These are phyloP conservation scores for Andrena cerasifolii DNA, from an alignment of 1,140 invertebrate species.

Conservation along the genomic window DNA sequence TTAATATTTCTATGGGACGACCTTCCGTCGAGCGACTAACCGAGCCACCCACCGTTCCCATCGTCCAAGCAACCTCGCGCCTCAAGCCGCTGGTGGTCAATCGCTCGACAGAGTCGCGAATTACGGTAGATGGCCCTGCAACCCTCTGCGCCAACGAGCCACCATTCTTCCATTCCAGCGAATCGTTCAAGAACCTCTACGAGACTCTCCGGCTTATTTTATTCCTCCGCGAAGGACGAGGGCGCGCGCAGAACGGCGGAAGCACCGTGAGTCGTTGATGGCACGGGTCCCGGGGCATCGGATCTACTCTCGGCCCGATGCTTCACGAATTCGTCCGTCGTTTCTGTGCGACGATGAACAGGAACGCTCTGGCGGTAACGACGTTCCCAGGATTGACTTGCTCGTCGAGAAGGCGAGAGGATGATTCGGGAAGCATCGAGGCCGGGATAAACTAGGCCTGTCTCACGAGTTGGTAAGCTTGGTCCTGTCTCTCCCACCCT, in stretches of 20 bases:
- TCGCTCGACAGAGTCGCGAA: conserved; percentile 26
- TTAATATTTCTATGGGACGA: conserved; percentile 21
- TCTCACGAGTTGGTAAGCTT: conserved; percentile 78
- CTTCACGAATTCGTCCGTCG: conserved; percentile 23
- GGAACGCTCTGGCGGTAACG: too few relatives aligned
- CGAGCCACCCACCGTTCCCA: not conserved
- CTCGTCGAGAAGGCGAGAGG: conserved; percentile 12
- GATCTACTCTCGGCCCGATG: conserved; percentile 20
- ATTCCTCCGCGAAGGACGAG: too few relatives aligned
- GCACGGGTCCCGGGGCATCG: conserved; percentile 18
- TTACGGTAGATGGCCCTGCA: not conserved
- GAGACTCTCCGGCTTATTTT: not conserved
- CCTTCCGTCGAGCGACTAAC: conserved; percentile 21
- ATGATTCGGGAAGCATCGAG: conserved; percentile 48
- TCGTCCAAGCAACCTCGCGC: not conserved
- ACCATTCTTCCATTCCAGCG: not conserved
- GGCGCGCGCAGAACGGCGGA: conserved; percentile 4
- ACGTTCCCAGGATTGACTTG: not conserved
- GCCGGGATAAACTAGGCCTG: conserved; percentile 56
- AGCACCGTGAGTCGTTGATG: conserved; percentile 6
- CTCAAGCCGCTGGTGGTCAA: not conserved
- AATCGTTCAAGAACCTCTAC: not conserved
- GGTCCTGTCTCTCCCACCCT: conserved; percentile 77
- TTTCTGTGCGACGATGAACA: too few relatives aligned
- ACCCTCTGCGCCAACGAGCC: conserved; percentile 14